phyloP scores from a whole-genome alignment of 1,140 invertebrate species.

The Apis laboriosa region DNA sequence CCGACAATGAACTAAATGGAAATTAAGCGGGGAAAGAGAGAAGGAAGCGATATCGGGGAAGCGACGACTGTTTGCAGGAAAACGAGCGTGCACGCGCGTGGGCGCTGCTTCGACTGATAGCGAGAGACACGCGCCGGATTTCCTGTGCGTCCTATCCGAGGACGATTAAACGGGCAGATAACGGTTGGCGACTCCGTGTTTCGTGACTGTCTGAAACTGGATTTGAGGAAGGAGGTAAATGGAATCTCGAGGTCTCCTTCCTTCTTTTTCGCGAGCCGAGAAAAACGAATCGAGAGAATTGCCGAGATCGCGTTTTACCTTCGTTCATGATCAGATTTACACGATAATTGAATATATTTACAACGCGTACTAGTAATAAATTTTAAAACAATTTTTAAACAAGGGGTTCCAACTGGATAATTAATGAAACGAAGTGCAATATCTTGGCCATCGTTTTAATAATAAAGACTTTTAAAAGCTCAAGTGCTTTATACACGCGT shows the following conservation, averaged over 20 bases:
- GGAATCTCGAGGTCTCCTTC: neutral
- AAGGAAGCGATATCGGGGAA: neutral
- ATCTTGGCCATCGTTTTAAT: neutral
- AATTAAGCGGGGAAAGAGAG: neutral
- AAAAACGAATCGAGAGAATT: neutral
- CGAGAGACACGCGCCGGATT: slow-evolving; percentile 58
- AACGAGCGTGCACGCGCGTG: slow-evolving; percentile 24
- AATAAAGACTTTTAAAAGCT: neutral
- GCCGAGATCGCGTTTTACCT: neutral
- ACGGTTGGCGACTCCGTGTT: slow-evolving; percentile 11
- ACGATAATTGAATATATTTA: too few species aligned
- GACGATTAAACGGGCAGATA: slow-evolving; percentile 57
- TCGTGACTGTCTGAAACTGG: slow-evolving; percentile 12
- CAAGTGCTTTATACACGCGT: too few species aligned
- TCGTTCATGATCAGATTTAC: neutral
- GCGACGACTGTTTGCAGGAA: neutral
- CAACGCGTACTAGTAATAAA: too few species aligned
- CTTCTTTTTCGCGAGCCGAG: neutral
- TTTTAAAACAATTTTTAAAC: neutral
- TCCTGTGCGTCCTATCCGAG: slow-evolving; percentile 52
- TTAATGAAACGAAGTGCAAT: neutral
- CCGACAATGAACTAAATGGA: neutral
- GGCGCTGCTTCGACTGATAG: slow-evolving; percentile 53
- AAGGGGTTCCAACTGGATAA: neutral
- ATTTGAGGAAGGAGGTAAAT: neutral